Percentiles rank a stretch among this genome's conserved stretches.
Conservation (phyloP, 2,113 vertebrate species). For the Platysternon megacephalum region DNA sequence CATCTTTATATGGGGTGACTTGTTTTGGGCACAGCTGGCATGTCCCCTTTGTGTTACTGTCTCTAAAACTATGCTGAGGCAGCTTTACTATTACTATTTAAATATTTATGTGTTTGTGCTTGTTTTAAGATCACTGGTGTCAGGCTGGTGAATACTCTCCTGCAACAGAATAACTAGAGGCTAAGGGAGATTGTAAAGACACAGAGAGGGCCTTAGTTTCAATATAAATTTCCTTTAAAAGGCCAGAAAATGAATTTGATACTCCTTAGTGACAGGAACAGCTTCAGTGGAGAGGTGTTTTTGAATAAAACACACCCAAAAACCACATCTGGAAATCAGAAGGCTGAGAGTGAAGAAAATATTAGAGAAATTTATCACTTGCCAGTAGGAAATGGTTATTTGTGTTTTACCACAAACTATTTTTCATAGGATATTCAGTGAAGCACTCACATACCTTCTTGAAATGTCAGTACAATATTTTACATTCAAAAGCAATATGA, state of each 20-base stretch:
- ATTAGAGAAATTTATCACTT: not conserved
- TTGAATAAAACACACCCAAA: not conserved
- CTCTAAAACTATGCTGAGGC: not conserved
- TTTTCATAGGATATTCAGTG: not conserved
- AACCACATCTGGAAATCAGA: not conserved
- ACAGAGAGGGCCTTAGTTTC: not conserved
- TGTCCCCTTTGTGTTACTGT: not conserved
- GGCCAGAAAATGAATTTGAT: not conserved
- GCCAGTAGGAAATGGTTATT: not conserved
- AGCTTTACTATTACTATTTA: not conserved
- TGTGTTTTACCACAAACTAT: rapidly evolving
- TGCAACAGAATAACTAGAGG: not conserved
- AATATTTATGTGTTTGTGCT: not conserved
- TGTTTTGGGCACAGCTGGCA: not conserved
- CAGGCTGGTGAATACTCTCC: not conserved
- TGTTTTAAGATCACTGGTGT: not conserved
- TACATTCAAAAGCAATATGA: not conserved
- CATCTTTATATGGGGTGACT: not conserved
- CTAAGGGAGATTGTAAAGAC: not conserved
- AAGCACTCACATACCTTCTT: not conserved
- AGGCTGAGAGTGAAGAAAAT: not conserved
- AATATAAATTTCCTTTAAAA: not conserved
- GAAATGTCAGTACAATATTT: not conserved
- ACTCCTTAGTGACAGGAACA: rapidly evolving
- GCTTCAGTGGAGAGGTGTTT: not conserved